Evolutionary conservation across 2,113 vertebrate genomes (phyloP).

Genomic region (Vicugna pacos): DNA sequence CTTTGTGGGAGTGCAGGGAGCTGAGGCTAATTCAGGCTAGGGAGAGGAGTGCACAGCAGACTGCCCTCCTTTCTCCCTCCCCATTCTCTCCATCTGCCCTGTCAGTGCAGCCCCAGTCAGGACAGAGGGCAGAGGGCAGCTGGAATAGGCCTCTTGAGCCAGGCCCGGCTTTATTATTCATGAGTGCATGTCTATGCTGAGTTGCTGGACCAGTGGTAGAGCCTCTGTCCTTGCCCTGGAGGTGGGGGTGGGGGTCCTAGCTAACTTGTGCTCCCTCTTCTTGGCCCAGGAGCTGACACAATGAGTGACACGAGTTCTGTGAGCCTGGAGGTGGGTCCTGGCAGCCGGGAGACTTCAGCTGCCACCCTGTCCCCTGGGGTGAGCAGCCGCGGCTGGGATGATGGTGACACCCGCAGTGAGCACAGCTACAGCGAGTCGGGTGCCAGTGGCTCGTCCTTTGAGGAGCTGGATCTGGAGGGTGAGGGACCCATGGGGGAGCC

Average conservation of each 20-base stretch:
- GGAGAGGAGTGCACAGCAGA: background rate
- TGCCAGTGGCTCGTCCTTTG: constrained; percentile 96
- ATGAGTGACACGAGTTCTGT: constrained; percentile 89
- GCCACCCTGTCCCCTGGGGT: constrained; percentile 86
- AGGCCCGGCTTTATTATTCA: constrained; percentile 55
- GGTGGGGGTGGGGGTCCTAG: background rate
- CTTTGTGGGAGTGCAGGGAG: constrained; percentile 72
- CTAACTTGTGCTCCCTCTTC: constrained; percentile 66
- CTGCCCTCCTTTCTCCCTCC: background rate
- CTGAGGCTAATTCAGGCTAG: constrained; percentile 54
- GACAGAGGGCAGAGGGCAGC: constrained; percentile 60
- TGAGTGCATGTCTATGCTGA: background rate
- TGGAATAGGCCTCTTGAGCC: constrained; percentile 53
- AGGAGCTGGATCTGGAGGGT: constrained; percentile 95
- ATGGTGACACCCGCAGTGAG: constrained; percentile 85
- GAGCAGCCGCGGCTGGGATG: constrained; percentile 87
- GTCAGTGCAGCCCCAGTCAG: background rate
- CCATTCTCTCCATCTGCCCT: background rate
- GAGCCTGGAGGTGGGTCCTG: constrained; percentile 90
- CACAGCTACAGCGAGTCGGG: constrained; percentile 94
- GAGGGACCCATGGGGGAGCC: constrained; percentile 80
- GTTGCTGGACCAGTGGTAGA: background rate
- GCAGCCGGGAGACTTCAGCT: constrained; percentile 92
- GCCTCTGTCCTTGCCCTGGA: background rate
- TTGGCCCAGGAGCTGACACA: constrained; percentile 84